Conservation (phyloP, 2,113 vertebrate species). For the Paraplagusia blochii region DNA sequence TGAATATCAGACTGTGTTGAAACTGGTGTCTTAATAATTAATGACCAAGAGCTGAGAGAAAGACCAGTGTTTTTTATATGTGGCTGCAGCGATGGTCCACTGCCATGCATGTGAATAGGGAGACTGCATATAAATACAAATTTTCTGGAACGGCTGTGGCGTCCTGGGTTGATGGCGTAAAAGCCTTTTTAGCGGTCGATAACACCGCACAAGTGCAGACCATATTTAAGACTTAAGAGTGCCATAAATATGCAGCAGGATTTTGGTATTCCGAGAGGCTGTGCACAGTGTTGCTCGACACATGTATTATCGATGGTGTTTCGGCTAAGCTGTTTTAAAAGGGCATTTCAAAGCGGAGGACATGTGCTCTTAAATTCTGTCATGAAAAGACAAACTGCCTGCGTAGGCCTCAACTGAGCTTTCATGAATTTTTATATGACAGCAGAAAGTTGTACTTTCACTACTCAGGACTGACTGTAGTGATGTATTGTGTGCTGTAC, state of each 20-base stretch:
- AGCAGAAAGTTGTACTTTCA: too few species aligned
- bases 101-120: not conserved
- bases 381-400: too few species aligned
- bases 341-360: not conserved
- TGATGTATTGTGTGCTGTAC: too few species aligned
- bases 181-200: not conserved
- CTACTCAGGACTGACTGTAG: too few species aligned
- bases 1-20: too few species aligned
- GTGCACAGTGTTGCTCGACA: not conserved
- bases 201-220: not conserved
- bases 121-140: not conserved
- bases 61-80: not conserved
- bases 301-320: not conserved
- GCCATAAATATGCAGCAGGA: not conserved
- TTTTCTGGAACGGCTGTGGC: not conserved
- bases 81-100: not conserved
- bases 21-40: not conserved
- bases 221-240: conserved; percentile 2
- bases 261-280: not conserved
- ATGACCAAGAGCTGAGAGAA: not conserved
- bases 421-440: too few species aligned
- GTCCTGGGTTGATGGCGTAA: not conserved
- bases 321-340: conserved; percentile 11
- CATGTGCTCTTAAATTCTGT: too few species aligned
- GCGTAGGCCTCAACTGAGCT: too few species aligned